Conservation (phyloP, 2,888 invertebrate species). For the Pheosia gnoma region DNA sequence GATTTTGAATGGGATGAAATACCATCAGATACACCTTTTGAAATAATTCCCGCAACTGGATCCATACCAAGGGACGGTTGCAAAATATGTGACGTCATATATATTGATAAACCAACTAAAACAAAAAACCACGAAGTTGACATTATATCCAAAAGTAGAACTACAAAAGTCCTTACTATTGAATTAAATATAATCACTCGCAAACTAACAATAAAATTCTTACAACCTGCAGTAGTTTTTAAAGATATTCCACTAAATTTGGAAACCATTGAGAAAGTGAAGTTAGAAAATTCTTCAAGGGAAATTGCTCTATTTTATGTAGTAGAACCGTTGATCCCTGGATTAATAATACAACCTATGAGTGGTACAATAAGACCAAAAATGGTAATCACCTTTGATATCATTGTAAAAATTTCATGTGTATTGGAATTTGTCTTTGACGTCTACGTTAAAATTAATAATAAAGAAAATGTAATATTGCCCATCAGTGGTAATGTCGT, state of each 20-base stretch:
- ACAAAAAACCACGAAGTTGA: conserved; percentile 69
- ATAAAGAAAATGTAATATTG: conserved; percentile 71
- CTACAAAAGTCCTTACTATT: conserved; percentile 49
- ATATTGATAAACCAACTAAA: conserved; percentile 64
- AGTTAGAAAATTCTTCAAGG: conserved; percentile 81
- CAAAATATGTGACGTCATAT: conserved; percentile 67
- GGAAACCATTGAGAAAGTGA: conserved; percentile 68
- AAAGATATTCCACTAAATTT: conserved; percentile 75
- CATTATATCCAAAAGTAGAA: conserved; percentile 51
- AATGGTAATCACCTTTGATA: conserved; percentile 72
- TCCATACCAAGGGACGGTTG: conserved; percentile 57
- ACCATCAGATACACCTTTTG: conserved; percentile 64
- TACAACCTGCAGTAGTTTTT: conserved; percentile 60
- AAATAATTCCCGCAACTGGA: conserved; percentile 64
- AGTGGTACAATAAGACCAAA: conserved; percentile 79
- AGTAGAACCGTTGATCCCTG: conserved; percentile 73
- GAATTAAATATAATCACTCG: conserved; percentile 67
- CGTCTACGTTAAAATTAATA: conserved; percentile 69
- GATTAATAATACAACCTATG: conserved; percentile 78
- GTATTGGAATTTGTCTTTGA: conserved; percentile 71
- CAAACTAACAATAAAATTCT: conserved; percentile 72
- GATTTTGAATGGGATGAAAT: conserved; percentile 63
- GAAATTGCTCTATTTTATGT: conserved; percentile 79
- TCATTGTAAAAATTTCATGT: conserved; percentile 71
- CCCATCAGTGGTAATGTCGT: conserved; percentile 75